Base-by-base conservation (phyloP, 2,888 invertebrate species). In the Troides oblongomaculatus region DNA sequence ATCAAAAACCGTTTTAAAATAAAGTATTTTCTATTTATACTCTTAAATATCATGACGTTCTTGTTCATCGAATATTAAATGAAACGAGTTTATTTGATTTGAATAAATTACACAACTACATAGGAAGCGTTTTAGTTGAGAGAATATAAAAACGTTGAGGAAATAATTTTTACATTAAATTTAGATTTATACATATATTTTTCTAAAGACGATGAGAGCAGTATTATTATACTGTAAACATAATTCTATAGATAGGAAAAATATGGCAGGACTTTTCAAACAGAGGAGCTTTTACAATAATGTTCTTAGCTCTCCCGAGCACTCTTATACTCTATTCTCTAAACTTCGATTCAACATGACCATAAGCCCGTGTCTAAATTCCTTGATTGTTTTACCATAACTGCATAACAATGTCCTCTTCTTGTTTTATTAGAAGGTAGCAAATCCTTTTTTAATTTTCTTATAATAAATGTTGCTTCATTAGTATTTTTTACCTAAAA, bases 301-400 rank as follows among this genome's bases (percentile, higher is more conserved):
- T 90, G 87, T 90, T 87, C 90, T 90, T 90, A 90, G 81, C 84
- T 81, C 82, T 81, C 85, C 84, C 81, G 72, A 68, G 71, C 81
- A 80, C 82, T 79, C 79, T 79, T 79, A 79, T 82, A 79, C 78
- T 74, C 72, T 74, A 66, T 69, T 64, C 64, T 64, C 64, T 67
- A 23, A 62, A 67, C 62, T 66, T 62, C 57, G 67, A 62, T 64
- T 61, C 61, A 61, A 66, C 61, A 60, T 43, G 66, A 56, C 64
- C 69, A 66, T 64, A 65, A 64, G 39, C 43, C 65, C 23, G 59
- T 46, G n/a, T 59, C 46, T 46, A 39, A 25, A 43, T 46, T 65
- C 43, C 59, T 46, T 6, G 10, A 21, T 12, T 39, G 23, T 39
- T 57, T 23, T 2, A 58, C 23, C 10, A 3, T 21, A 58, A 58